Percentiles rank a stretch among this genome's conserved stretches.
Conservation (phyloP, 2,113 vertebrate genomes). For the Bambusicola thoracicus region DNA sequence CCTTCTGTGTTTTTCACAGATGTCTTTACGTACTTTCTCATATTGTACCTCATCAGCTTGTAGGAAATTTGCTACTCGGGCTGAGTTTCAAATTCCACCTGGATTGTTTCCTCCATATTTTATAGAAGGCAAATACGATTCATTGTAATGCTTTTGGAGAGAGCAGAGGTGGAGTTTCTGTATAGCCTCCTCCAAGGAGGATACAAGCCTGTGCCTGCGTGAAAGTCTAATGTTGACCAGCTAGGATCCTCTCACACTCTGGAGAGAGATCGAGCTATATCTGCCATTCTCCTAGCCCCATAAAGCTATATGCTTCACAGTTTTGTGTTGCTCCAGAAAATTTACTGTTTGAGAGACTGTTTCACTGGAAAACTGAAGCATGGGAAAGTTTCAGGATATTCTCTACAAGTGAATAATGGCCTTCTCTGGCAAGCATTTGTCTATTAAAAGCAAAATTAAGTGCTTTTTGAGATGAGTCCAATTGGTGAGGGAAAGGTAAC, state of each 20-base stretch:
- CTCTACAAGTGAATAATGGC: background rate
- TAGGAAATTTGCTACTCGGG: background rate
- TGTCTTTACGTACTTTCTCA: too few relatives aligned
- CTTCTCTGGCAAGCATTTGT: background rate
- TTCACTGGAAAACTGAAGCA: background rate
- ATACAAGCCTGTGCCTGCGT: fast-evolving
- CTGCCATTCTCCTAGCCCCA: background rate
- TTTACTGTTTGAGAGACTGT: background rate
- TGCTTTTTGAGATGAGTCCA: background rate
- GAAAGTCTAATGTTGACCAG: background rate
- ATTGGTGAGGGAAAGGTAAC: background rate
- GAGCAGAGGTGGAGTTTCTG: background rate
- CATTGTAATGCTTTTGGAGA: background rate
- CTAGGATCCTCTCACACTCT: background rate
- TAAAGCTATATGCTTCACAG: background rate
- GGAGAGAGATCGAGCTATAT: background rate
- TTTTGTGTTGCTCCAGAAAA: background rate
- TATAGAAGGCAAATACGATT: background rate
- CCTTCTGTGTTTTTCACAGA: background rate
- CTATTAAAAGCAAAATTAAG: background rate
- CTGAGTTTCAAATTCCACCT: background rate
- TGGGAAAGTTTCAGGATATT: background rate
- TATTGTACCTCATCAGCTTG: background rate
- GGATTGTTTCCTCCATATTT: background rate
- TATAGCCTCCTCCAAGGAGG: background rate